Base-by-base conservation (phyloP, 1,140 invertebrate genomes). In the Aethina tumida region DNA sequence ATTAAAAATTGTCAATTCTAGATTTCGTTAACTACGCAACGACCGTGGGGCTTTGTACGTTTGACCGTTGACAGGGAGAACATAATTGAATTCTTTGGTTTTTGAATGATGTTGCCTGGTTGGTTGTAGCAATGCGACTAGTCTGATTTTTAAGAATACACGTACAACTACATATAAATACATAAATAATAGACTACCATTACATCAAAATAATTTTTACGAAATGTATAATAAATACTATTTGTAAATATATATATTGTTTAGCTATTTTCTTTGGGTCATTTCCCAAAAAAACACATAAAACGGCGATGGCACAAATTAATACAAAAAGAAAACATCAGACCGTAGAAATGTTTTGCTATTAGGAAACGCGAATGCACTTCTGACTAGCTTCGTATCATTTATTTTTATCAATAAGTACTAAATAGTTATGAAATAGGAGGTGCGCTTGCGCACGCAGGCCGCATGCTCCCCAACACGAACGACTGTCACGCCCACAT, bases 311-410 rank as follows among this genome's bases (percentile, higher is more conserved):
- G 58, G 58, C 58, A 60, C 58, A 49, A n/a, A 46, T 45, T 36
- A 44, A 38, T 49, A 46, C 43, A 49, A 45, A 42, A 39, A 48
- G 29, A 42, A 41, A 49, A 45, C 42, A 47, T 52, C 44, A 47
- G 39, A 54, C 47, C 49, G 36, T 53, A 50, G 32, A 52, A 45
- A 50, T 52, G 41, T 42, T 54, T 44, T 55, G 48, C 50, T 56
- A 50, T n/a, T 56, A 56, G 58, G 55, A 57, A 59, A 57, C 49
- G 54, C 49, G 49, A 51, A 53, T 54, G 52, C 57, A 56, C 53
- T 55, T 58, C 49, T 61, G 59, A 61, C 59, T 61, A 61, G 59
- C 55, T 58, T 59, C 59, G 59, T 57, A 59, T 55, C 52, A 47
- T 46, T 55, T 48, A n/a, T n/a, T n/a, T n/a, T n/a, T n/a, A n/a